Evolutionary conservation across 2,888 invertebrate species (phyloP), one percentile per base, ranked within the genome.

Genomic region (Venusia cambrica): DNA sequence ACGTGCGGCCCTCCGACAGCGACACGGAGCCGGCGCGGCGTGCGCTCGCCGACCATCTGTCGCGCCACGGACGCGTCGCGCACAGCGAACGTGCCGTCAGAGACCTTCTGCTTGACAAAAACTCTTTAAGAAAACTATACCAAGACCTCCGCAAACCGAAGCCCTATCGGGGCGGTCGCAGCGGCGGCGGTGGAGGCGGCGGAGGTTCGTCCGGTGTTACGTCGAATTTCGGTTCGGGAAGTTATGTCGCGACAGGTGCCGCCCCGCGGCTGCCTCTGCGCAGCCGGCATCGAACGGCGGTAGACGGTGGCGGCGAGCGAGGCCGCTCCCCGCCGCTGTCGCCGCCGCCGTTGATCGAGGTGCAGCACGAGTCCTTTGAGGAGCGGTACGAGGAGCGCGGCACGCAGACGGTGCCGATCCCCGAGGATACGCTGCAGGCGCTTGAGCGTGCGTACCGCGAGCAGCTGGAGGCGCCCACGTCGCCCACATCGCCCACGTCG

Each of bases 101-200:
- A 30, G 92, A 92, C 56, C 84, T 94, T 28, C 74, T 94, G 30
- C 92, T 92, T 4, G 92, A 95, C 67, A 89, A 93, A 54, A 92
- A 90, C 58, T 84, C 93, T 11, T 77, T 95, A 30, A 93, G 93
- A 68, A 92, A 90, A 66, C 78, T 93, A 13, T 93, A 93, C 62
- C 92, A 92, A 62, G 93, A 93, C 58, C 79, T 93, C 50, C 87
- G 93, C 46, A 91, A 92, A 57, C 89, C 93, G 11, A 90, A 92
- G 53, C 81, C 87, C 15, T 87, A 87, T 48, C 68, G 83, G 32
- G 79, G 80, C 32, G 74, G 72, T 41, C 67, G 85, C 21, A 71
- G 79, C 45, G 87, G 77, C 26, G 72, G 76, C 38, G 49, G 50
- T 28, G 54, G 63, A 14, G 30, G 79, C 1, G 27, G 42, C 37